Evolutionary conservation across 2,113 vertebrate species (phyloP).

Genomic region (Microcebus griseorufus): DNA sequence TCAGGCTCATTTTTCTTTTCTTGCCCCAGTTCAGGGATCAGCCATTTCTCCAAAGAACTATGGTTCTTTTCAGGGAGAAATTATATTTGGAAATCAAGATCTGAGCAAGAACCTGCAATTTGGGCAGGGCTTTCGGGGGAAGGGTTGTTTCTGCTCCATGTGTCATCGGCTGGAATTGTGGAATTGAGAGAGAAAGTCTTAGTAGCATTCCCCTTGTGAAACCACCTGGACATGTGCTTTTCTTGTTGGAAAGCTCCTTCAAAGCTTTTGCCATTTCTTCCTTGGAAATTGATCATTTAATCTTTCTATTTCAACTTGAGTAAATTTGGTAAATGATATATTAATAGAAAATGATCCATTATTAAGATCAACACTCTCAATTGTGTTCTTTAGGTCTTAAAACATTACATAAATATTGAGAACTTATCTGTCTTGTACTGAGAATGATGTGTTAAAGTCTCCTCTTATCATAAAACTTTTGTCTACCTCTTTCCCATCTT

Average conservation of each 20-base stretch:
- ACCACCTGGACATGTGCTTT: background rate
- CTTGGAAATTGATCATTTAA: background rate
- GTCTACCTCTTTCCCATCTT: background rate
- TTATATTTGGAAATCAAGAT: background rate
- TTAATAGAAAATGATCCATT: background rate
- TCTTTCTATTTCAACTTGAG: background rate
- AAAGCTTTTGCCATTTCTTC: background rate
- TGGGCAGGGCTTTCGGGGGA: background rate
- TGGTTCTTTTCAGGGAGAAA: background rate
- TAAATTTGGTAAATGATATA: slow-evolving; percentile 12
- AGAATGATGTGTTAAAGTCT: background rate
- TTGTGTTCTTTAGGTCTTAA: background rate
- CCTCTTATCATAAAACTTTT: background rate
- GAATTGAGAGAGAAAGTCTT: background rate
- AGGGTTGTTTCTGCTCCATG: background rate
- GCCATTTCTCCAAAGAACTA: background rate
- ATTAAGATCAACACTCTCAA: background rate
- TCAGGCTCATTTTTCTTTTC: background rate
- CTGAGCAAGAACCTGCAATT: background rate
- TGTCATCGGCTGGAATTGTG: background rate
- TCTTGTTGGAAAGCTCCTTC: background rate
- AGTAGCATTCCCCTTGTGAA: background rate
- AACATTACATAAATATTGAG: background rate
- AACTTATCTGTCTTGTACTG: background rate
- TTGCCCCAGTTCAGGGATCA: background rate